A percentile compares a stretch with the other conserved stretches of the same genome.
Evolutionary conservation across 2,113 vertebrate genomes (phyloP).

Genomic region (Clarias gariepinus): DNA sequence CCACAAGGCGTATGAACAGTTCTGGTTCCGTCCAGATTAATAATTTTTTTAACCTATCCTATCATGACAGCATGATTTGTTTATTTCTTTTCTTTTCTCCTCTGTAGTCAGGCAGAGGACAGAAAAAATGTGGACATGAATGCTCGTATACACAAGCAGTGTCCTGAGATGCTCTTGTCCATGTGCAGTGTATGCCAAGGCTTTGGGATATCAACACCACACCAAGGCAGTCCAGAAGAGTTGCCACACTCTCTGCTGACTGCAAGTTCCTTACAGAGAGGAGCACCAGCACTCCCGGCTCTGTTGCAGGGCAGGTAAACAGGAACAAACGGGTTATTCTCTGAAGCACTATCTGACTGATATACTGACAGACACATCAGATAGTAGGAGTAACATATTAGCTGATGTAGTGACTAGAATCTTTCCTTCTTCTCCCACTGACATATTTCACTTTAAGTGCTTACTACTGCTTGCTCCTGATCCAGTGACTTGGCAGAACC

Average conservation of each 20-base stretch:
- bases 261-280: conserved; percentile 31
- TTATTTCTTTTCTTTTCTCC: conserved; percentile 18
- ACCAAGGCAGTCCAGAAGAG: conserved; percentile 59
- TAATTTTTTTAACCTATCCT: background rate
- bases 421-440: conserved; percentile 50
- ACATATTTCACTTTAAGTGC: conserved; percentile 46
- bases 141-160: conserved; percentile 75
- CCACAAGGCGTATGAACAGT: conserved; percentile 29
- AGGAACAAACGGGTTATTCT: conserved; percentile 34
- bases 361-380: conserved; percentile 47
- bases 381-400: conserved; percentile 59
- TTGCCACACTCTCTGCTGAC: conserved; percentile 26
- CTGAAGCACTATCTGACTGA: conserved; percentile 39
- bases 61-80: conserved; percentile 22
- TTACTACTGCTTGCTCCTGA: conserved; percentile 25
- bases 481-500: conserved; percentile 53
- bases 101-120: conserved; percentile 51
- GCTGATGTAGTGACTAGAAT: conserved; percentile 68
- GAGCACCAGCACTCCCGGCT: conserved; percentile 34
- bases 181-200: conserved; percentile 63
- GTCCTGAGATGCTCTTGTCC: conserved; percentile 66
- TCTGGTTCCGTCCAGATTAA: conserved; percentile 16
- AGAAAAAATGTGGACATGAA: conserved; percentile 55
- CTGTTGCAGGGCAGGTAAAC: conserved; percentile 45
- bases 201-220: conserved; percentile 48